Evolutionary conservation across 2,888 invertebrate species (phyloP).

Genomic region (Spilosoma lubricipeda): DNA sequence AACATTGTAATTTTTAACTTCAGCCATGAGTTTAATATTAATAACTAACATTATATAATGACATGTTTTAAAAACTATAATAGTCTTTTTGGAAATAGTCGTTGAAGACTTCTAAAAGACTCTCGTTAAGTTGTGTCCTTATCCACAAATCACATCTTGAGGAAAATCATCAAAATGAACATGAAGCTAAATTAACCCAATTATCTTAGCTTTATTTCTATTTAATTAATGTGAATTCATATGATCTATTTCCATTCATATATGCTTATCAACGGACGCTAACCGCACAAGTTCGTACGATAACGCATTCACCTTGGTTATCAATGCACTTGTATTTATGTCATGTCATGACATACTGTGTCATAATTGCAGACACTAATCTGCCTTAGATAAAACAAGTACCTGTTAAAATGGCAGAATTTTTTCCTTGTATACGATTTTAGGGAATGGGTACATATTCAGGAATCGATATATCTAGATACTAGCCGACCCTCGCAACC

Average conservation of each 20-base stretch:
- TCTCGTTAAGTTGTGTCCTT: background rate
- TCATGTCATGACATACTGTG: constrained; percentile 26
- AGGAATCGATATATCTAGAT: too few species aligned
- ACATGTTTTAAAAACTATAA: background rate
- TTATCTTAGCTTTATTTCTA: background rate
- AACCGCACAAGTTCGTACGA: constrained; percentile 23
- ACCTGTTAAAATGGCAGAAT: too few species aligned
- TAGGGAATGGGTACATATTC: too few species aligned
- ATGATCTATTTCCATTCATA: constrained; percentile 27
- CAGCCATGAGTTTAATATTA: too few species aligned
- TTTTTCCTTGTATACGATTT: too few species aligned
- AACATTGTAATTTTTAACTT: too few species aligned
- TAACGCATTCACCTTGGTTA: constrained; percentile 39
- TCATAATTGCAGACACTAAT: background rate
- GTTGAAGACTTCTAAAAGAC: background rate
- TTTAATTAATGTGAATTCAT: constrained; percentile 12
- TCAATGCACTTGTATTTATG: constrained; percentile 30
- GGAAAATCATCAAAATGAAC: background rate
- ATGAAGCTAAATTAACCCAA: background rate
- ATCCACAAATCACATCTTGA: background rate
- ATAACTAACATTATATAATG: background rate
- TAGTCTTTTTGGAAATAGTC: background rate
- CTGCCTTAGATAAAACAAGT: too few species aligned
- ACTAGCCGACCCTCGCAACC: too few species aligned
- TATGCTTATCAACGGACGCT: constrained; percentile 47